Evolutionary conservation across 1,140 invertebrate species (phyloP), one percentile per base, ranked within the genome.

Genomic region (Heliconius hewitsoni): DNA sequence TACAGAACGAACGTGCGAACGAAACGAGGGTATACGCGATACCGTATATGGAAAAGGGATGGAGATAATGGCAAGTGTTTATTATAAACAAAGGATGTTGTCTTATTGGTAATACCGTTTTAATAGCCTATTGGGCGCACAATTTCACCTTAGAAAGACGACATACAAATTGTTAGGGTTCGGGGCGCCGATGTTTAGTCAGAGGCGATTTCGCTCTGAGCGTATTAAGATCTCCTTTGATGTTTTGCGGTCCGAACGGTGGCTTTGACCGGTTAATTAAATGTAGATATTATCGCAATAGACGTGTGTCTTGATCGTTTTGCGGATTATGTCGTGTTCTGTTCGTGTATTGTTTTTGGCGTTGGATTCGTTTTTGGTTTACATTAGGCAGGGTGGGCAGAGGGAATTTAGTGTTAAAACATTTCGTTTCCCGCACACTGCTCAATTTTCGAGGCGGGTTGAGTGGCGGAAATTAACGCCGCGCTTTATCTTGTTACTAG

Each of bases 21-120:
- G 83, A 77, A 85, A 91, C 66, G 77, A 50, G 55, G 18, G 77
- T 84, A 89, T 75, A 60, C 34, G n/a, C 11, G 8, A 46, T 16
- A 27, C n/a, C 46, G n/a, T 39, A 37, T 3, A 84, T 39, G 60
- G 19, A 79, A 91, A 46, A 82, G 85, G 81, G 89, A 91, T 66
- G 81, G 79, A 11, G 19, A 66, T 71, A 86, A 88, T 90, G 83
- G 89, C 92, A 93, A 93, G 91, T 92, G 92, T 94, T 94, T 93
- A 94, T 93, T 88, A 93, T 93, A 94, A 94, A 93, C 93, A 94
- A 92, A 93, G 93, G 90, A 92, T 91, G 87, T 86, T 90, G 91
- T 92, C 93, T 94, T 92, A 94, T 93, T 94, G 91, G 91, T 93
- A 91, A 86, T 92, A 89, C 87, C 85, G 90, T 90, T 94, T 94